phyloP scores from a whole-genome alignment of 64 coral and sea anemone species.

The Porites lutea region DNA sequence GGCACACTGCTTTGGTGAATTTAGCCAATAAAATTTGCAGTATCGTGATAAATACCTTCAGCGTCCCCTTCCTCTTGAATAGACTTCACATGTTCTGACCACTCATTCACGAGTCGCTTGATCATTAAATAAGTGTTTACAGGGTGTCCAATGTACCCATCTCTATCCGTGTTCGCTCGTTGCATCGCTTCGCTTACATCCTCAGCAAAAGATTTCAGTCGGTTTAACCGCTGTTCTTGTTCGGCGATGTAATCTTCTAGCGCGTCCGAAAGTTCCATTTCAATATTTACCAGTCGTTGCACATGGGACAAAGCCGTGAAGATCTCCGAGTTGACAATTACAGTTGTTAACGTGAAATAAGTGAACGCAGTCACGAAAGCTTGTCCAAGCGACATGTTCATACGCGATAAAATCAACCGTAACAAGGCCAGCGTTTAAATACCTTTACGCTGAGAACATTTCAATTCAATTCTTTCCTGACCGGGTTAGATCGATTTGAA shows the following conservation, averaged over 20 bases:
- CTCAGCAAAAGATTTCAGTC: conserved; percentile 58
- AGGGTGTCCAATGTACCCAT: conserved; percentile 78
- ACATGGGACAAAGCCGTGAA: conserved; percentile 88
- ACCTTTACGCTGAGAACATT: neutral
- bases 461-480: neutral
- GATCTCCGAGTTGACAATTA: conserved; percentile 46
- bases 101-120: conserved; percentile 89
- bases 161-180: conserved; percentile 42
- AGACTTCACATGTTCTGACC: conserved; percentile 65
- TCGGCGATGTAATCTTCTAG: conserved; percentile 79
- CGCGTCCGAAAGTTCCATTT: conserved; percentile 68
- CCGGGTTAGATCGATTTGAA: neutral
- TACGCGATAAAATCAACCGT: neutral
- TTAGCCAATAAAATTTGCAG: too few species aligned
- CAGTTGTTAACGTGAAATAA: conserved; percentile 15
- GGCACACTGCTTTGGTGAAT: too few species aligned
- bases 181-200: conserved; percentile 69
- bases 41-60: conserved; percentile 59
- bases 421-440: neutral
- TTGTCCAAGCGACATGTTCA: neutral
- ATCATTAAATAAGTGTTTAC: conserved; percentile 88
- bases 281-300: conserved; percentile 74
- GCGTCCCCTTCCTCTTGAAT: conserved; percentile 35
- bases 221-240: conserved; percentile 57
- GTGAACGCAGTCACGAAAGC: neutral